Base-by-base conservation (phyloP, 2,113 vertebrate genomes). In the Ursus arctos region DNA sequence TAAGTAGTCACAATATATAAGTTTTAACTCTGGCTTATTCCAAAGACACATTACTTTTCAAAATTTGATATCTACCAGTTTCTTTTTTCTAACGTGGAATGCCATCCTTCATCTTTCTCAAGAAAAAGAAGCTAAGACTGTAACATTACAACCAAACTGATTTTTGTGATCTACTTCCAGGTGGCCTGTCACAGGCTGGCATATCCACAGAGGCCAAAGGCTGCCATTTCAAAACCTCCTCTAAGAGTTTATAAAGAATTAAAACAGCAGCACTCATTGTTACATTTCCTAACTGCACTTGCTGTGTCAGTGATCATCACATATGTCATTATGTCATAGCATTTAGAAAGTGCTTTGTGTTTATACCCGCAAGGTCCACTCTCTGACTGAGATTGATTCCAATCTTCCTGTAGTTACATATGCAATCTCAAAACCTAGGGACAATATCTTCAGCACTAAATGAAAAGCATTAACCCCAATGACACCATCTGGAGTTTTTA, bases 401-500 rank as follows among this genome's bases (percentile, higher is more conserved):
- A 85, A 28, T 47, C 36, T 88, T 89, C 74, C 87, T 92, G 6
- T 13, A 61, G 36, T 89, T 83, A 79, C 2, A 83, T 24, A 87
- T 24, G 33, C 86, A 90, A 80, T 51, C 33, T 87, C 83, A 89
- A 47, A 77, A 94, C 33, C 83, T 55, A 96, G 88, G 36, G 18
- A 86, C 47, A 51, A 84, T 9, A 93, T 88, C 61, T 69, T 93
- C 28, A 90, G 76, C 63, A 94, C 40, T 90, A 91, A 84, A 88
- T 86, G 55, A 96, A 95, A 97, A 95, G 43, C 74, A 84, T 88
- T 69, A 97, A 89, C 40, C 51, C 16, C 80, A 80, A 59, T 81
- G 59, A 96, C 59, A 97, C 47, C 80, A 95, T 91, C 83, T 95
- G 84, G 43, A 88, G 69, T 33, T 94, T 93, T 96, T 93, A 33